Percentiles rank a stretch among this genome's conserved stretches.
Conservation (phyloP, 2,888 invertebrate genomes). For the Adelognathus sp. region DNA sequence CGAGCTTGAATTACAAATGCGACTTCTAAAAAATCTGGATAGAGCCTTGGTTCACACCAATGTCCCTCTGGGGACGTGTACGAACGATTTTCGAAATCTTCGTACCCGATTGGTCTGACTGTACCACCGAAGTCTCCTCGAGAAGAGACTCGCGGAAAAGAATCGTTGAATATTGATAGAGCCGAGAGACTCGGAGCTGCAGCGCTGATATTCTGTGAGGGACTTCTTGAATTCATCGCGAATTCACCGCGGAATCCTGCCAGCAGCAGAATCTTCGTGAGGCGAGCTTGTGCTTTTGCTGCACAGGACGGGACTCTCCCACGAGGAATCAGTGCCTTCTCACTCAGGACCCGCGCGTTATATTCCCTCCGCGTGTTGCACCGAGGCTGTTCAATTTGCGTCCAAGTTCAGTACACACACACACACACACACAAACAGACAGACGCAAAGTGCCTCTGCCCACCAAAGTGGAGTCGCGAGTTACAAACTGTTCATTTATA, state of each 20-base stretch:
- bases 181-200: background rate
- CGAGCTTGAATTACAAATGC: too few species aligned
- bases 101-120: too few species aligned
- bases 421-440: too few species aligned
- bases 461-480: conserved; percentile 45
- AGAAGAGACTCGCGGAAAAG: conserved; percentile 16
- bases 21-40: too few species aligned
- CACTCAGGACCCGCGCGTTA: conserved; percentile 19
- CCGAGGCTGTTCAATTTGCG: conserved; percentile 67
- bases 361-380: background rate
- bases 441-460: conserved; percentile 58
- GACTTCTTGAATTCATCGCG: conserved; percentile 51
- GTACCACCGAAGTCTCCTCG: too few species aligned
- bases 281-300: background rate
- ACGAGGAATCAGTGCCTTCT: conserved; percentile 64
- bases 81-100: too few species aligned
- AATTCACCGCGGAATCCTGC: conserved; percentile 8
- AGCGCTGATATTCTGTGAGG: background rate
- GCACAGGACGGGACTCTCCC: conserved; percentile 52
- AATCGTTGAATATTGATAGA: conserved; percentile 53
- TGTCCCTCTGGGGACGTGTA: too few species aligned
- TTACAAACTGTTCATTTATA: conserved; percentile 33
- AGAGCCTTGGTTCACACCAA: too few species aligned
- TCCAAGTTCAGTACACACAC: conserved; percentile 64
- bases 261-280: conserved; percentile 26